A percentile compares a stretch with the other conserved stretches of the same genome.
Evolutionary conservation across 1,140 invertebrate genomes (phyloP).

Genomic region (Agrilus planipennis): DNA sequence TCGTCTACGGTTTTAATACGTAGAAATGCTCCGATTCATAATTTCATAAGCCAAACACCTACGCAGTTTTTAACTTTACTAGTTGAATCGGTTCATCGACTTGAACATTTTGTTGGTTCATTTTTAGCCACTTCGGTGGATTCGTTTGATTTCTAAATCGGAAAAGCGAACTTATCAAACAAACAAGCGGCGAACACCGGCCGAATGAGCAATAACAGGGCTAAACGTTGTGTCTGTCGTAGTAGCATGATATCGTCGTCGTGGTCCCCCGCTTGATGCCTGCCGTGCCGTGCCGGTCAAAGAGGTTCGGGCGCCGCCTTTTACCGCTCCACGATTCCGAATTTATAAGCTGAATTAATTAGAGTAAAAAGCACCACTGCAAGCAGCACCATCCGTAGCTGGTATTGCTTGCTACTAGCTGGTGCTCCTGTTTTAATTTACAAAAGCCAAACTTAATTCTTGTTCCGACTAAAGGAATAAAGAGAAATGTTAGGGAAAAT

Average conservation of each 20-base stretch:
- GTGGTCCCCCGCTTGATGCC: conserved; percentile 6
- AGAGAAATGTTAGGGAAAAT: conserved; percentile 39
- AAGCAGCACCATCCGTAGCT: too few species aligned
- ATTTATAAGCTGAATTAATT: conserved; percentile 42
- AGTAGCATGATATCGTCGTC: conserved; percentile 5
- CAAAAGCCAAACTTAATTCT: conserved; percentile 41
- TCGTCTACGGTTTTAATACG: too few species aligned
- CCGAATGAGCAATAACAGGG: conserved; percentile 30
- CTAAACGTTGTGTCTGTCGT: conserved; percentile 7
- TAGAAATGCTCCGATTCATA: too few species aligned
- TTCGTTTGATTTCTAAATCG: conserved; percentile 35
- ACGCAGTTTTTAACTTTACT: too few species aligned
- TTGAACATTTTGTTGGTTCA: too few species aligned
- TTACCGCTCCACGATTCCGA: conserved; percentile 33
- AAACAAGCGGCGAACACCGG: conserved; percentile 34
- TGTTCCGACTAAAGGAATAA: conserved; percentile 37
- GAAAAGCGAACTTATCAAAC: conserved; percentile 38
- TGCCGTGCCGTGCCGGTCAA: too few species aligned
- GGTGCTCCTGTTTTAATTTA: conserved; percentile 37
- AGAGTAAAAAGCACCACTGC: conserved; percentile 38
- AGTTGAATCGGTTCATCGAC: too few species aligned
- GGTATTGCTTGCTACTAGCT: conserved; percentile 24
- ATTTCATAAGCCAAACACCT: too few species aligned
- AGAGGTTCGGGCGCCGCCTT: too few species aligned
- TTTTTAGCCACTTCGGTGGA: conserved; percentile 16